Evolutionary conservation across 2,797 vertebrate species (phyloP), one percentile per base, ranked within the genome.

Genomic region (Karalla daura): DNA sequence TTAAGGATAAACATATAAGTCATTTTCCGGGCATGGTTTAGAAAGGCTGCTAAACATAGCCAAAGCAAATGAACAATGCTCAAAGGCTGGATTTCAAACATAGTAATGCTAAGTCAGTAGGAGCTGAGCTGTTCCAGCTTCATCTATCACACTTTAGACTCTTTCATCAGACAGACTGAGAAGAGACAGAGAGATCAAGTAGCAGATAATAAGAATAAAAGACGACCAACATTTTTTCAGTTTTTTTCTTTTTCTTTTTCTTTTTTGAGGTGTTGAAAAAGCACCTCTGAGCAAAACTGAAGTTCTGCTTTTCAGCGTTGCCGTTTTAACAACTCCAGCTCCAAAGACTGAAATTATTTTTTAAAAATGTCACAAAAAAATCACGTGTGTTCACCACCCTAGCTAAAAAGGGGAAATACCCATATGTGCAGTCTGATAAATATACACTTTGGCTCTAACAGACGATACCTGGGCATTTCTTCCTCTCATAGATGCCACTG

Each of bases 291-390:
- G 49, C 13, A 1, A 23, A 9, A n/a, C 1, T 1, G 9, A 58
- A 75, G 46, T 83, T 87, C 85, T 76, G 39, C 63, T 83, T 87
- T 80, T 81, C 27, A 14, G 49, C 46, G 56, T 64, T 62, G 55
- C n/a, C n/a, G n/a, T n/a, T 81, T 76, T 56, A 53, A 83, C 78
- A 83, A 74, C 46, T 72, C 36, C 0, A 37, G 36, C 35, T 30
- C 32, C 14, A 46, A 43, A 46, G 24, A 17, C 30, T 61, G 14
- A 61, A 53, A 61, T 63, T 41, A 67, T 55, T 61, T 60, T n/a
- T 63, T 61, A 62, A 71, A 27, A 66, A 65, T 46, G 46, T 55
- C 32, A 37, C 32, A 71, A 43, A n/a, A n/a, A n/a, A 74, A 63
- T n/a, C 21, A 11, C 33, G 23, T 66, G 24, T 33, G 54, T 49